A percentile compares a stretch with the other conserved stretches of the same genome.
Evolutionary conservation across 2,113 vertebrate genomes (phyloP).

Genomic region (Tyto alba): DNA sequence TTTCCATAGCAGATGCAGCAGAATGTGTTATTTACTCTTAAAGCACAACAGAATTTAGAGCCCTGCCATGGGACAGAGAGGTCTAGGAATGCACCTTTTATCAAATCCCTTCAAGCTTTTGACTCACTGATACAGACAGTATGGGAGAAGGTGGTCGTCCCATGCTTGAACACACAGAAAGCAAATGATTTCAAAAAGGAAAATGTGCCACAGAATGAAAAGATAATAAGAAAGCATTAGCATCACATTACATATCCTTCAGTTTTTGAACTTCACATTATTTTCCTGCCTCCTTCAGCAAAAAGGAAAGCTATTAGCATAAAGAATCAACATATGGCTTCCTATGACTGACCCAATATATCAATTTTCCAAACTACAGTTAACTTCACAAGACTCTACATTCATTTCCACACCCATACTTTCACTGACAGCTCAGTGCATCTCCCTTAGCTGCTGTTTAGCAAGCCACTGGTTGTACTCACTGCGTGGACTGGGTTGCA

Average conservation of each 20-base stretch:
- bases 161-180: background rate
- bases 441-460: background rate
- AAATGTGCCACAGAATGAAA: background rate
- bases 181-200: background rate
- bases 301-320: background rate
- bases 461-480: slow-evolving; percentile 55
- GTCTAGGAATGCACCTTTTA: background rate
- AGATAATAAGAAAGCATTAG: background rate
- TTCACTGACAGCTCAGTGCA: background rate
- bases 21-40: background rate
- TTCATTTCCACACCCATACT: background rate
- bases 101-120: background rate
- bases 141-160: background rate
- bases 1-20: background rate
- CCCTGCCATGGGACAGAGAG: background rate
- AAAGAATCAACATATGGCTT: background rate
- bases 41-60: background rate
- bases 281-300: background rate
- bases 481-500: slow-evolving; percentile 95
- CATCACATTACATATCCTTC: background rate
- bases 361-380: background rate
- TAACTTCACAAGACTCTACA: background rate
- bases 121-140: background rate
- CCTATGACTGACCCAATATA: background rate
- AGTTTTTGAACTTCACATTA: background rate